Conservation (phyloP, 1,140 invertebrate genomes). For the Ditylenchus dipsaci region DNA sequence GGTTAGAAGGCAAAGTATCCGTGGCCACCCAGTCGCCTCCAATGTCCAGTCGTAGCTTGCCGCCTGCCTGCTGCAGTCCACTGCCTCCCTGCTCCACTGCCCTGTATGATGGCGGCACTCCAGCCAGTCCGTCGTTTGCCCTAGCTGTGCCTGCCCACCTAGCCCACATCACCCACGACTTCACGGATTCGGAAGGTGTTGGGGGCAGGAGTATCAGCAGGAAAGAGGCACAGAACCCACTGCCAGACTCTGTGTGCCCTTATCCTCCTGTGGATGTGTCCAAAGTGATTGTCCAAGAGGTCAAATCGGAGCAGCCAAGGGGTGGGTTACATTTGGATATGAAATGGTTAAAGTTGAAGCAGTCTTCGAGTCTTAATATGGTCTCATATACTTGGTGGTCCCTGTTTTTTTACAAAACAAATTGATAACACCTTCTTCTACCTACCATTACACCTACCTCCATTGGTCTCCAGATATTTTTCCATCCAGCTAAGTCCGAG, state of each 20-base stretch:
- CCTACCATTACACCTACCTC: no score
- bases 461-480: no score
- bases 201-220: no score
- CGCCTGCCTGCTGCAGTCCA: not conserved
- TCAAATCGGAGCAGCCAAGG: conserved; percentile 51
- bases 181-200: conserved; percentile 25
- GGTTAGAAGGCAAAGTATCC: not conserved
- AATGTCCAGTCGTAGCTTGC: not conserved
- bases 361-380: no score
- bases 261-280: conserved; percentile 57
- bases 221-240: conserved; percentile 11
- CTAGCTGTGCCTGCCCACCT: conserved; percentile 51
- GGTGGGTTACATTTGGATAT: conserved; percentile 40
- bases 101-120: not conserved
- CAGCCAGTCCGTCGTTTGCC: conserved; percentile 47
- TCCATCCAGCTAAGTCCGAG: no score
- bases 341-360: no score
- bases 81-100: not conserved
- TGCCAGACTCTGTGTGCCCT: conserved; percentile 56
- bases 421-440: no score
- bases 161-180: conserved; percentile 52
- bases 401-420: no score
- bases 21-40: conserved; percentile 20
- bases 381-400: no score
- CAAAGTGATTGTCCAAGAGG: conserved; percentile 55